phyloP scores from a whole-genome alignment of 2,113 vertebrate genomes.

The Apodemus sylvaticus region DNA sequence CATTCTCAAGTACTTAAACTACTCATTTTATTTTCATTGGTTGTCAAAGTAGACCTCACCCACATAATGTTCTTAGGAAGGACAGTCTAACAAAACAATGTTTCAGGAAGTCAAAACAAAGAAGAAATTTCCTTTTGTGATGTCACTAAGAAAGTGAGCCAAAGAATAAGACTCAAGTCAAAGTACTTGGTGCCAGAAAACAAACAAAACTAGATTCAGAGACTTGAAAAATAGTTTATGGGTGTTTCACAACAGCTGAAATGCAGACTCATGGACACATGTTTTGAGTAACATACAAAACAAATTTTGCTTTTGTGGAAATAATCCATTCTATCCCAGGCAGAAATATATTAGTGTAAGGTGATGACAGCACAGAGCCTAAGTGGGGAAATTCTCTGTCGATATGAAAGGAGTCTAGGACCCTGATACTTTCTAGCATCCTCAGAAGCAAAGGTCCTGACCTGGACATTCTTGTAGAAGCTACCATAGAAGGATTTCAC shows the following conservation, averaged over 20 bases:
- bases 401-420: background rate
- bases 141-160: background rate
- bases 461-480: background rate
- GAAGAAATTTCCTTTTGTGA: background rate
- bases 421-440: background rate
- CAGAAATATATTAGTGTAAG: constrained; percentile 13
- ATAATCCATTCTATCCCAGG: background rate
- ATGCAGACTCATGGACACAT: background rate
- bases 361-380: background rate
- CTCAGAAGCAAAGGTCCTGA: background rate
- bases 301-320: background rate
- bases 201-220: background rate
- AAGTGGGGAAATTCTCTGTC: background rate
- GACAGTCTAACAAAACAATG: background rate
- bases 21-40: background rate
- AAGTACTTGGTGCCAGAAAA: background rate
- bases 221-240: no score
- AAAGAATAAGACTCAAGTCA: background rate
- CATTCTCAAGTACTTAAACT: background rate
- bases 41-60: background rate
- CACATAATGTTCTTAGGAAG: background rate
- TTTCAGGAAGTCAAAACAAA: background rate
- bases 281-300: constrained; percentile 6
- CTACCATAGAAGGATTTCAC: background rate
- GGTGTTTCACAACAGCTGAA: background rate